Evolutionary conservation across 2,888 invertebrate species (phyloP).

Genomic region (Dryococelus australis): DNA sequence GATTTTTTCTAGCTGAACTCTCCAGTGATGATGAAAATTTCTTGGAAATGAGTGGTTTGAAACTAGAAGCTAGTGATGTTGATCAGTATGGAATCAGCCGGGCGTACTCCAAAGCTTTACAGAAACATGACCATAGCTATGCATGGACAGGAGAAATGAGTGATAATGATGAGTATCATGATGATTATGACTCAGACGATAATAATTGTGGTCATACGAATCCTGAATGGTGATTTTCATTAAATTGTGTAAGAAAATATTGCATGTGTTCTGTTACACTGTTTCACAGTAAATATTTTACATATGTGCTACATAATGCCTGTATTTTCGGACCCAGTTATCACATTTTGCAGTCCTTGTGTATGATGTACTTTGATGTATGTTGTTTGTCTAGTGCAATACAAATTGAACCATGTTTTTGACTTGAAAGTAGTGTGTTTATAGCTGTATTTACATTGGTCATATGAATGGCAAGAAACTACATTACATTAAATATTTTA

Average conservation of each 20-base stretch:
- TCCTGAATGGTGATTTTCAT: background rate
- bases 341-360: too few species aligned
- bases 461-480: too few species aligned
- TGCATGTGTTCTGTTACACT: background rate
- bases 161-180: background rate
- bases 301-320: too few species aligned
- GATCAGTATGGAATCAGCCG: constrained; percentile 6
- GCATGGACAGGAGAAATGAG: background rate
- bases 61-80: constrained; percentile 12
- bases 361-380: too few species aligned
- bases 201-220: background rate
- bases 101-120: constrained; percentile 17
- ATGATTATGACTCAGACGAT: background rate
- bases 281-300: background rate
- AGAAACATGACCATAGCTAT: background rate
- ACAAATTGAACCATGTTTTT: too few species aligned
- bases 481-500: too few species aligned
- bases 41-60: constrained; percentile 2
- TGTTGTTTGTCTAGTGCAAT: too few species aligned
- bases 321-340: too few species aligned
- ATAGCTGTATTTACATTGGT: too few species aligned
- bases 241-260: background rate
- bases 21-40: constrained; percentile 23
- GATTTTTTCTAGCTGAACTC: background rate
- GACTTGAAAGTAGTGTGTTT: too few species aligned